Percentiles rank a stretch among this genome's conserved stretches.
Conservation (phyloP, 2,888 invertebrate genomes). For the Oeneis ivallda region DNA sequence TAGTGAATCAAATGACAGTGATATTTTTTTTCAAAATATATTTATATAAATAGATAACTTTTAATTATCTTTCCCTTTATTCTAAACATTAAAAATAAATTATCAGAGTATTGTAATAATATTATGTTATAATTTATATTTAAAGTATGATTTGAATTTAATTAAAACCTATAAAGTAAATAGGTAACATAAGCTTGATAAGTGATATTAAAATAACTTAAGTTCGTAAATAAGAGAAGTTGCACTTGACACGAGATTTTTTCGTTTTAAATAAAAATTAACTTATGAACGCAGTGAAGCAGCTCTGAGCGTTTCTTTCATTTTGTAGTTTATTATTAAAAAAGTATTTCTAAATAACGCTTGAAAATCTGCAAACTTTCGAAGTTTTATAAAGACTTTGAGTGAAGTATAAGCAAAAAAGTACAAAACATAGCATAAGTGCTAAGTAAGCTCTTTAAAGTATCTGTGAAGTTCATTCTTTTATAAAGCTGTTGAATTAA, state of each 20-base stretch:
- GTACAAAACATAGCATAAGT: neutral
- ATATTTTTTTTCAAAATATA: too few species aligned
- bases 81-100: too few species aligned
- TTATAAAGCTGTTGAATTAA: neutral
- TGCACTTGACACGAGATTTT: slow-evolving; percentile 1
- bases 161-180: too few species aligned
- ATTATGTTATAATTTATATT: too few species aligned
- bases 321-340: slow-evolving; percentile 7
- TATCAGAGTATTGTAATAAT: too few species aligned
- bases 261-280: too few species aligned
- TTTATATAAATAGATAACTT: too few species aligned
- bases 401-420: neutral
- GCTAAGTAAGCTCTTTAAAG: neutral
- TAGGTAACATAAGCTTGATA: too few species aligned
- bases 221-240: neutral
- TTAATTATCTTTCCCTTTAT: too few species aligned
- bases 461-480: neutral
- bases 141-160: too few species aligned
- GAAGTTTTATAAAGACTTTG: slow-evolving; percentile 7
- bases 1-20: too few species aligned
- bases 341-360: slow-evolving; percentile 4
- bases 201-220: too few species aligned
- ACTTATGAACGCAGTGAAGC: neutral
- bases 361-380: slow-evolving; percentile 1
- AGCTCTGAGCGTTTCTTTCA: neutral